Base-by-base conservation (phyloP, 2,797 vertebrate genomes). In the Myiotriccus ornatus region DNA sequence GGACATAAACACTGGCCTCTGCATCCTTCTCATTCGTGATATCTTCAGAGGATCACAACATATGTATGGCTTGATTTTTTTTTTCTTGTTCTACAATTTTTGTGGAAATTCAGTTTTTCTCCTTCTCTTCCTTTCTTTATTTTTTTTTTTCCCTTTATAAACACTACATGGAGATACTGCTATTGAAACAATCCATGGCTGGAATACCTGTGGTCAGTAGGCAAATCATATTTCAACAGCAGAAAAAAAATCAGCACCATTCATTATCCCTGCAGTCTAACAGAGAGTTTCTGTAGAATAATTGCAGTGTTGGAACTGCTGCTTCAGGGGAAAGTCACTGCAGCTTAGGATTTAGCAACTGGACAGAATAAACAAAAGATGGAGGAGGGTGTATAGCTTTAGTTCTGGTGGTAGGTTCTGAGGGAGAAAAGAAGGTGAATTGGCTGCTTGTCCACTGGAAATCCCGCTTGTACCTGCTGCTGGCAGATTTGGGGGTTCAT, bases 221-320 rank as follows among this genome's bases (percentile, higher is more conserved):
- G 76, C 52, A 96, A 93, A 93, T 90, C 50, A 7, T 79, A 74
- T 94, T 90, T 93, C 0, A 0, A 67, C 50, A 46, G 55, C 60
- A 67, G 46, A 49, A 88, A 76, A 78, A 52, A 94, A 88, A 64
- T 76, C 73, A 53, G 68, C 64, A 95, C 87, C 63, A 9, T 90
- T 96, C 55, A 91, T 96, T 95, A 95, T 96, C 87, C 63, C 94
- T 84, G 87, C 74, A 63, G 91, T 53, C 94, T 90, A 82, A 89
- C 86, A 74, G 52, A 62, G 87, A 82, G 77, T 76, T 96, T 93
- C 80, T 76, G 39, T 76, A 24, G 83, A 79, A 89, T 94, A 95
- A 96, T 93, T 96, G 78, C 49, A 88, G 87, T 88, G 35, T 84
- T 79, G 77, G 69, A 93, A 8, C 55, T 44, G 28, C 59, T 81